Evolutionary conservation across 2,888 invertebrate genomes (phyloP).

Genomic region (Andricus quercusramuli): DNA sequence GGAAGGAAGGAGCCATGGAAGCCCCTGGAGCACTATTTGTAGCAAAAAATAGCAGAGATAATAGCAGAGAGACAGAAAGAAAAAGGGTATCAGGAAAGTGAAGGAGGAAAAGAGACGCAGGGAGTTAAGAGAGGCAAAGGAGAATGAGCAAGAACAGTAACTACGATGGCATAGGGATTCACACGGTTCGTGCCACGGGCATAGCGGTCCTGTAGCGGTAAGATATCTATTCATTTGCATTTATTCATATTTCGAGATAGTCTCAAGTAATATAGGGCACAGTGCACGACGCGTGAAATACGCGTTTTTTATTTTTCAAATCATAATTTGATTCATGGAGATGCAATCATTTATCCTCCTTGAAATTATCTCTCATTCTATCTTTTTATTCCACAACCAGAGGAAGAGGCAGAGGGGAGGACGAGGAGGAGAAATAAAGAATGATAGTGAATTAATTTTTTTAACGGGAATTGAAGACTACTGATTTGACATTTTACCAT

Average conservation of each 20-base stretch:
- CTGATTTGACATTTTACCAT: no score
- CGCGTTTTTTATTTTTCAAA: background rate
- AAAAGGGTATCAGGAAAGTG: conserved; percentile 43
- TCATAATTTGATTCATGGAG: background rate
- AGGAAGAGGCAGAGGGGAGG: no score
- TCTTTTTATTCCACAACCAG: no score
- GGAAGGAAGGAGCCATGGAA: conserved; percentile 46
- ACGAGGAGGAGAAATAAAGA: no score
- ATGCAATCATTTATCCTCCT: background rate
- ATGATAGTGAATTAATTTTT: no score
- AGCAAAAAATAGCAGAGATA: conserved; percentile 41
- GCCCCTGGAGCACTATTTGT: conserved; percentile 42
- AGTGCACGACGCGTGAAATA: background rate
- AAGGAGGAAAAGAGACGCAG: conserved; percentile 41
- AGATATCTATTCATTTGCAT: conserved; percentile 73
- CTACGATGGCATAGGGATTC: conserved; percentile 53
- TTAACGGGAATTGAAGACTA: no score
- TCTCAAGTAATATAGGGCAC: conserved; percentile 24
- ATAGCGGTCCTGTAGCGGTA: conserved; percentile 73
- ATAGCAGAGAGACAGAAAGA: conserved; percentile 22
- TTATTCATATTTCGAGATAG: conserved; percentile 45
- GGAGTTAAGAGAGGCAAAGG: conserved; percentile 29
- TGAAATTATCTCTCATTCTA: background rate
- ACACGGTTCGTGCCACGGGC: conserved; percentile 58
- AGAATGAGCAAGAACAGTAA: conserved; percentile 53